phyloP scores from a whole-genome alignment of 2,797 vertebrate genomes.

The Gallinago solitaria region DNA sequence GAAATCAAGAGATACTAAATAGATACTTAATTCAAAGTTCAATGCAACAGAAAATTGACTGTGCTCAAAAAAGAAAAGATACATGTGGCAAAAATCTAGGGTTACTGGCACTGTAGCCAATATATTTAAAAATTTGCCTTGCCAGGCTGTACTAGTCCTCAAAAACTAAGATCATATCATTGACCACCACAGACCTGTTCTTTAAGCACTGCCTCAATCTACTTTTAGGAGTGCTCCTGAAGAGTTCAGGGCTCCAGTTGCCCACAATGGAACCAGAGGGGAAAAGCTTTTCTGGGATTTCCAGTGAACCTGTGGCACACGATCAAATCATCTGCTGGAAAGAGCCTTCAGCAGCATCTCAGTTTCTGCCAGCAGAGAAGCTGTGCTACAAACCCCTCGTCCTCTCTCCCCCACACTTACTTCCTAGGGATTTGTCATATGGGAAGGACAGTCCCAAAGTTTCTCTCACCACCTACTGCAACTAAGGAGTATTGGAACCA shows the following conservation, averaged over 20 bases:
- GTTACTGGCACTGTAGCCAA: background rate
- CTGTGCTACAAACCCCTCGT: background rate
- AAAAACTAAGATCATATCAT: background rate
- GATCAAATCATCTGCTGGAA: background rate
- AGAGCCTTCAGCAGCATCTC: background rate
- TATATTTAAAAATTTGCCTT: background rate
- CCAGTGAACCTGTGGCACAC: background rate
- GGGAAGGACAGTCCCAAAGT: background rate
- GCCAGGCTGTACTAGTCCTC: background rate
- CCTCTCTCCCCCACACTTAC: background rate
- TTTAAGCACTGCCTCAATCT: background rate
- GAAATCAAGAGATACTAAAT: background rate
- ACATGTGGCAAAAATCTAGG: background rate
- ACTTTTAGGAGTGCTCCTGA: background rate
- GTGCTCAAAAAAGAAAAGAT: background rate
- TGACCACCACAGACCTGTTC: background rate
- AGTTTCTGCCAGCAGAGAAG: background rate
- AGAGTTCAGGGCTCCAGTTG: background rate
- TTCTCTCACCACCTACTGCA: background rate
- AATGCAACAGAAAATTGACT: background rate
- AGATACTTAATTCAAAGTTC: background rate
- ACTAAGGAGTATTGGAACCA: background rate
- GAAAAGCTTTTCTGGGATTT: background rate
- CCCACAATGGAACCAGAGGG: background rate
- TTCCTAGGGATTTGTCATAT: background rate